Base-by-base conservation (phyloP, 2,888 invertebrate genomes). In the Protonemura montana region DNA sequence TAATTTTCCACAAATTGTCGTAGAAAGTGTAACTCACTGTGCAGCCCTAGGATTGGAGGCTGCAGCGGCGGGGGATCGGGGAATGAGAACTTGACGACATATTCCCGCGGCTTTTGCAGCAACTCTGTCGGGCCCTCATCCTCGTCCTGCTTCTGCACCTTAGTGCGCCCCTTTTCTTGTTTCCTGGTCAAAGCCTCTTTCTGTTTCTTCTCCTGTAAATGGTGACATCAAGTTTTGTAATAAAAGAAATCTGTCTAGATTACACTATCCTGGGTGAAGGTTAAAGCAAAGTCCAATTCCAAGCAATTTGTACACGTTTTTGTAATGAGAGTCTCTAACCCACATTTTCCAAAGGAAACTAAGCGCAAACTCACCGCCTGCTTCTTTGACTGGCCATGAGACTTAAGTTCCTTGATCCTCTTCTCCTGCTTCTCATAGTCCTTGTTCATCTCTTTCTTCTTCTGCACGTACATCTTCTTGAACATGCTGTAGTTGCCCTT, bases 371-470 rank as follows among this genome's bases (percentile, higher is more conserved):
- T 92, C 89, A 94, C 95, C 0, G 99, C 99, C 89, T 96, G 95
- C 92, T 99, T 99, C 91, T 97, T 97, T 0, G 98, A 98, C 90
- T 98, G 97, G 82, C 99, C 99, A 78, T 97, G 96, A 0, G 97
- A 95, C 92, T 99, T 99, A 91, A 99, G 90, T 86, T 98, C 99
- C 89, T 97, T 98, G n/a, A 99, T 91, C 87, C 95, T 93, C 91
- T 98, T 99, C 91, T 99, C 99, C 91, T 99, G 99, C 90, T 99
- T 99, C 90, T 99, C 99, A 90, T 96, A 99, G 88, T 99, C 98
- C 91, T 99, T 99, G 84, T 96, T 93, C 94, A 97, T 96, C 91
- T 99, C 99, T 90, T 97, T 97, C 30, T 97, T 93, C 92, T 99
- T 99, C 91, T 99, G 99, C 0, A 95, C 95, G 91, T 96, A 96